Percentiles rank a stretch among this genome's conserved stretches.
phyloP scores from a whole-genome alignment of 2,113 vertebrate species.

The Callorhinus ursinus region DNA sequence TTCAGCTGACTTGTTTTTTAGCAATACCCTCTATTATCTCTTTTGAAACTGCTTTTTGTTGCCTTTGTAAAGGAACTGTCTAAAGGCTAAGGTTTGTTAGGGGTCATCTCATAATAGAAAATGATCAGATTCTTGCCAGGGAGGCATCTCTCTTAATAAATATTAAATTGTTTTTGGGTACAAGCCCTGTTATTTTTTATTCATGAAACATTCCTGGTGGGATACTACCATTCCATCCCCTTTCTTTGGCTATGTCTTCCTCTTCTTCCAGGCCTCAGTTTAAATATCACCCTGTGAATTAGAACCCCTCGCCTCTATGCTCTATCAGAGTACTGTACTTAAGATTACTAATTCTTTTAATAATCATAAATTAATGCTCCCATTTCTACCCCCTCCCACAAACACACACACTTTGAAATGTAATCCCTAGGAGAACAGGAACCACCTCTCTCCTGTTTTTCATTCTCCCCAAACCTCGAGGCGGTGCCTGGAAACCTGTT shows the following conservation, averaged over 20 bases:
- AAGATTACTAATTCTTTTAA: neutral
- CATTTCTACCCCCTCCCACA: neutral
- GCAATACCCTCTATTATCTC: neutral
- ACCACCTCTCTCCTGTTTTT: neutral
- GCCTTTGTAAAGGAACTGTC: neutral
- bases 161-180: neutral
- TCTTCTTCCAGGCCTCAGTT: neutral
- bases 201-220: neutral
- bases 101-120: neutral
- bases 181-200: neutral
- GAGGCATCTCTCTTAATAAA: neutral
- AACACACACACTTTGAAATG: neutral
- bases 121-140: neutral
- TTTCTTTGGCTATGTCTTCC: neutral
- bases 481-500: neutral
- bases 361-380: neutral
- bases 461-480: neutral
- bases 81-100: neutral
- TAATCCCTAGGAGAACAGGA: neutral
- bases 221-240: fast-evolving
- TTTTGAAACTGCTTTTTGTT: neutral
- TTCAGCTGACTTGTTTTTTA: neutral
- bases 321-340: neutral
- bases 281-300: neutral
- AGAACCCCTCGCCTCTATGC: neutral